phyloP scores from a whole-genome alignment of 2,888 invertebrate genomes.

The Hybos culiciformis region DNA sequence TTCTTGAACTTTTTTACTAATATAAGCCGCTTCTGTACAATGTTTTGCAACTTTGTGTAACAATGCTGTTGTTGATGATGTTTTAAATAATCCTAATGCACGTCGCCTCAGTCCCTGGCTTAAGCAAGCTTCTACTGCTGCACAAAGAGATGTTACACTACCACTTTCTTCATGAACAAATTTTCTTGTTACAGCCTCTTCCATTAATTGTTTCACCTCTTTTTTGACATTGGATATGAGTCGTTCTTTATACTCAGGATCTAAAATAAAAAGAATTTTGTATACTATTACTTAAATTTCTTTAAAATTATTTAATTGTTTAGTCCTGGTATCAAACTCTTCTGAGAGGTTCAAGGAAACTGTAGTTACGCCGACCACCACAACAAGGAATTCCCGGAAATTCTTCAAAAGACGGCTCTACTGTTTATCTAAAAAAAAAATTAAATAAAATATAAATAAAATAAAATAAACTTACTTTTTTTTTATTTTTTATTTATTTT shows the following conservation, averaged over 20 bases:
- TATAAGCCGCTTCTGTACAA: conserved; percentile 57
- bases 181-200: conserved; percentile 86
- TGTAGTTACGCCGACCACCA: no score
- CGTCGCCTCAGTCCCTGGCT: conserved; percentile 53
- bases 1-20: conserved; percentile 64
- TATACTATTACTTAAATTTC: no score
- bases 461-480: no score
- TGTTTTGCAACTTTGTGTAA: conserved; percentile 83
- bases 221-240: conserved; percentile 71
- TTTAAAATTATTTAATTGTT: no score
- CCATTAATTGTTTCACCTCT: conserved; percentile 93
- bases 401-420: no score
- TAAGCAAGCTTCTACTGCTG: conserved; percentile 79
- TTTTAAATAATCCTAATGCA: conserved; percentile 75
- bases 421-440: no score
- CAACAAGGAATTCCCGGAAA: no score
- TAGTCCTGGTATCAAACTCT: no score
- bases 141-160: conserved; percentile 79
- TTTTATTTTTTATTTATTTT: no score
- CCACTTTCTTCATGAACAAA: conserved; percentile 88
- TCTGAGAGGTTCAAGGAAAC: no score
- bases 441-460: no score
- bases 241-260: conserved; percentile 53
- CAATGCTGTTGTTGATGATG: conserved; percentile 79
- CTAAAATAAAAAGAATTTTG: no score